Percentiles rank a stretch among this genome's conserved stretches.
Conservation (phyloP, 2,797 vertebrate species). For the Pangasius larnaudii region DNA sequence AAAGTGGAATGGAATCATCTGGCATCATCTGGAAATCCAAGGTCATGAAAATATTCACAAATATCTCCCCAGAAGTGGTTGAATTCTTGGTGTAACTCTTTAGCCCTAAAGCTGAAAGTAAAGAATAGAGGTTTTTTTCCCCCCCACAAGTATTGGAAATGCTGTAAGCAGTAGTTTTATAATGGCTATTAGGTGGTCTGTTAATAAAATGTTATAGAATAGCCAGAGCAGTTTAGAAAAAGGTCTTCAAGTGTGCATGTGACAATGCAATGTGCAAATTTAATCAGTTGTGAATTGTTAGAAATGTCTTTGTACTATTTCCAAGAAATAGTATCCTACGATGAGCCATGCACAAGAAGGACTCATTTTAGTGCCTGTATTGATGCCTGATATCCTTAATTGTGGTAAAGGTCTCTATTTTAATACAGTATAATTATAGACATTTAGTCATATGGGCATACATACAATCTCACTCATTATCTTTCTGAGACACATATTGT, state of each 20-base stretch:
- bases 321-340: background rate
- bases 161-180: background rate
- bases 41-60: background rate
- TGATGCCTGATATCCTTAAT: background rate
- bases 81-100: background rate
- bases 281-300: background rate
- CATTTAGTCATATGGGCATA: background rate
- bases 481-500: background rate
- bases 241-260: background rate
- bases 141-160: background rate
- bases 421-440: background rate
- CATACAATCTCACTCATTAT: background rate
- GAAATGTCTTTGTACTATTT: background rate
- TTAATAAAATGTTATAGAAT: background rate
- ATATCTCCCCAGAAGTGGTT: background rate
- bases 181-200: background rate
- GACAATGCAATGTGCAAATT: background rate
- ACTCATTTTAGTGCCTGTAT: background rate
- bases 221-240: background rate
- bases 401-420: background rate
- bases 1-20: too few species aligned
- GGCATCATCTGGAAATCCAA: background rate
- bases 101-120: background rate
- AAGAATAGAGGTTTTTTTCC: background rate
- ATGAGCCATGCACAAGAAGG: background rate